phyloP scores from a whole-genome alignment of 1,140 invertebrate genomes.

The Archivesica marissinica region DNA sequence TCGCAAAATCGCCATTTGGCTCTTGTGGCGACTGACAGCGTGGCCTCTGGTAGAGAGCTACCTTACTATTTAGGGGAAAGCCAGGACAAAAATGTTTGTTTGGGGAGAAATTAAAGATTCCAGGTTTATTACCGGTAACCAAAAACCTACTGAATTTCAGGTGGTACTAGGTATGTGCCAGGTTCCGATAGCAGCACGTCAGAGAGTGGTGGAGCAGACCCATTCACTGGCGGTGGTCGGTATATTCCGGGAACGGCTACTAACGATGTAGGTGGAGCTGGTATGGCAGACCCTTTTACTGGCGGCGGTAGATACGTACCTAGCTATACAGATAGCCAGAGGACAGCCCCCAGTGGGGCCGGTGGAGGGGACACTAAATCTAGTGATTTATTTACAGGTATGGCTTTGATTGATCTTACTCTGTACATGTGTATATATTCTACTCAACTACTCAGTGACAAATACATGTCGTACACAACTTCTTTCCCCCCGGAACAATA shows the following conservation, averaged over 20 bases:
- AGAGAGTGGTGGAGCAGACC: conserved; percentile 63
- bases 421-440: neutral
- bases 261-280: conserved; percentile 41
- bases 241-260: conserved; percentile 84
- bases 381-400: conserved; percentile 68
- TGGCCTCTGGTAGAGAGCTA: too few species aligned
- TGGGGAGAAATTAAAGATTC: too few species aligned
- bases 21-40: too few species aligned
- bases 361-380: conserved; percentile 4
- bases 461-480: neutral
- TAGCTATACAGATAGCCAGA: conserved; percentile 65
- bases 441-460: neutral
- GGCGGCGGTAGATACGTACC: conserved; percentile 66
- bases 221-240: conserved; percentile 87
- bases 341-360: neutral
- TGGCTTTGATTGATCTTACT: neutral
- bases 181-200: conserved; percentile 43
- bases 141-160: conserved; percentile 75
- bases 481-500: too few species aligned
- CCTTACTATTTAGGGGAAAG: too few species aligned
- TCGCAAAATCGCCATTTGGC: too few species aligned
- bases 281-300: conserved; percentile 77
- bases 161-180: conserved; percentile 85
- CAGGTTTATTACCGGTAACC: too few species aligned
- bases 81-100: too few species aligned